A percentile compares a stretch with the other conserved stretches of the same genome.
Conservation (phyloP, 2,113 vertebrate species). For the Psettodes erumei region DNA sequence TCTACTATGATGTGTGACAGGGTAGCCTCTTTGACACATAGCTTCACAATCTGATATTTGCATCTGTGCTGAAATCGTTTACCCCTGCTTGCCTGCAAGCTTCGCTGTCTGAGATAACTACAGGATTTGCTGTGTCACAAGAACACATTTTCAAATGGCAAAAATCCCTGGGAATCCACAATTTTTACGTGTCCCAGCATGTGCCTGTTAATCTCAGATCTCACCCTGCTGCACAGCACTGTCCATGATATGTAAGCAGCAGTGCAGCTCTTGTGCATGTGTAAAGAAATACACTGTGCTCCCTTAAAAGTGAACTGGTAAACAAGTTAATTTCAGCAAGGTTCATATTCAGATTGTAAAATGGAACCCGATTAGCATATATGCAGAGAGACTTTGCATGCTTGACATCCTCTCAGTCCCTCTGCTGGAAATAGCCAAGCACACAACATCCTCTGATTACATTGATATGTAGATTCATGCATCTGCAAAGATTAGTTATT, state of each 20-base stretch:
- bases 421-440: constrained; percentile 79
- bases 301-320: constrained; percentile 45
- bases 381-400: constrained; percentile 79
- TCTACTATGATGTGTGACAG: constrained; percentile 39
- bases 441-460: constrained; percentile 81
- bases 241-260: constrained; percentile 21
- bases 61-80: constrained; percentile 6
- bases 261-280: constrained; percentile 28
- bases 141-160: constrained; percentile 33
- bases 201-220: constrained; percentile 29
- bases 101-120: constrained; percentile 24
- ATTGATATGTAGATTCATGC: constrained; percentile 84
- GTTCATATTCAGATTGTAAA: constrained; percentile 70
- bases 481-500: constrained; percentile 81
- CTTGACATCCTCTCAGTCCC: constrained; percentile 81
- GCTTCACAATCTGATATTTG: constrained; percentile 30
- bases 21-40: constrained; percentile 27
- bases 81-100: constrained; percentile 10
- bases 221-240: constrained; percentile 27
- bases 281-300: constrained; percentile 26
- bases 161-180: constrained; percentile 39
- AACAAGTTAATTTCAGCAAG: constrained; percentile 68
- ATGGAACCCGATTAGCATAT: constrained; percentile 78
- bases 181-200: constrained; percentile 24
- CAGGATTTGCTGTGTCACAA: constrained; percentile 68